Percentiles rank a stretch among this genome's conserved stretches.
Conservation (phyloP, 2,888 invertebrate genomes). For the Dryomyza anilis region DNA sequence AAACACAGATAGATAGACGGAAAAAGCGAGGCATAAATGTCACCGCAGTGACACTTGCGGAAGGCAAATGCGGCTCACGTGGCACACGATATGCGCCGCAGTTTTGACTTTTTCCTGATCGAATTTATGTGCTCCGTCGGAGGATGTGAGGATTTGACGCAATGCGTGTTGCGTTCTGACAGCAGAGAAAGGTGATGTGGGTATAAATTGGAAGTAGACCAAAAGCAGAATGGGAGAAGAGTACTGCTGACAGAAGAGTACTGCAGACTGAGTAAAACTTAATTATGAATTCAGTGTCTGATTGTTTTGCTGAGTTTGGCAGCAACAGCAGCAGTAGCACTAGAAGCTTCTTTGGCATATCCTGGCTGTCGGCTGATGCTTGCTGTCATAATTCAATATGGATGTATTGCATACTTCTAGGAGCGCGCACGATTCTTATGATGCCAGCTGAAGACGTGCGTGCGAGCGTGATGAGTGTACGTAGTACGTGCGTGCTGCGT, state of each 20-base stretch:
- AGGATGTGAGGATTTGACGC: background rate
- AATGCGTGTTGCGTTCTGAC: background rate
- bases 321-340: background rate
- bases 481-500: background rate
- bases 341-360: background rate
- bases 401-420: background rate
- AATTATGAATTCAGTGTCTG: background rate
- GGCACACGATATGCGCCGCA: slow-evolving; percentile 1
- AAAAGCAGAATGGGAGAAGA: background rate
- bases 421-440: background rate
- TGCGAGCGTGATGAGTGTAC: no score
- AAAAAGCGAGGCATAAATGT: background rate
- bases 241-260: no score
- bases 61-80: background rate
- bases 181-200: background rate
- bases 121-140: background rate
- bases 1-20: background rate
- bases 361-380: background rate
- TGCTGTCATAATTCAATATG: no score
- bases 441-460: background rate
- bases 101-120: background rate
- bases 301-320: background rate
- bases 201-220: background rate
- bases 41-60: background rate
- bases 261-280: no score